Percentiles rank a stretch among this genome's conserved stretches.
Conservation (phyloP, 2,113 vertebrate genomes). For the Barnardius zonarius region DNA sequence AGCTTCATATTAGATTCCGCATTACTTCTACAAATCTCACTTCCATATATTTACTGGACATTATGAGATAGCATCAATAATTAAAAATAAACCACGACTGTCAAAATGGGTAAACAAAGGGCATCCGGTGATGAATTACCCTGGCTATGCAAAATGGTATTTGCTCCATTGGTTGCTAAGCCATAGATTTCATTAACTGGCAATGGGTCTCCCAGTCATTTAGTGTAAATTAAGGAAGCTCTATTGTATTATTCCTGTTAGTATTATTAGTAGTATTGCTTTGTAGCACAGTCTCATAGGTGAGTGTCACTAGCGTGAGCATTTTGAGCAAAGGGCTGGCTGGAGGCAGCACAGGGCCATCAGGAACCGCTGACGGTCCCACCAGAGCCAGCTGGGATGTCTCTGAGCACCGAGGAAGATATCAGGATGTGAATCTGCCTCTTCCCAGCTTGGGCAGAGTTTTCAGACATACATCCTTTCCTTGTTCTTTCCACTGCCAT, state of each 20-base stretch:
- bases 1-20: not conserved
- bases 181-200: not conserved
- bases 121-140: constrained; percentile 1
- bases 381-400: fast-evolving
- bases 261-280: not conserved
- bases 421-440: not conserved
- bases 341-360: fast-evolving
- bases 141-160: not conserved
- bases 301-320: fast-evolving
- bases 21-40: not conserved
- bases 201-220: not conserved
- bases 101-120: not conserved
- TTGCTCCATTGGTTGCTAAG: not conserved
- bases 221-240: not conserved
- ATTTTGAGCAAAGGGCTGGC: not conserved
- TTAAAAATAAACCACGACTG: constrained; percentile 27
- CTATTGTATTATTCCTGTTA: not conserved
- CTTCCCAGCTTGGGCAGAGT: not conserved
- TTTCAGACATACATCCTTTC: not conserved
- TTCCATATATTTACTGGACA: not conserved
- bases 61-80: not conserved
- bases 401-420: not conserved
- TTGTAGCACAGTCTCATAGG: not conserved
- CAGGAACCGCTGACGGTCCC: not conserved
- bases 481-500: not conserved